Evolutionary conservation across 2,888 invertebrate species (phyloP), one percentile per base, ranked within the genome.

Genomic region (Lasiommata megera): DNA sequence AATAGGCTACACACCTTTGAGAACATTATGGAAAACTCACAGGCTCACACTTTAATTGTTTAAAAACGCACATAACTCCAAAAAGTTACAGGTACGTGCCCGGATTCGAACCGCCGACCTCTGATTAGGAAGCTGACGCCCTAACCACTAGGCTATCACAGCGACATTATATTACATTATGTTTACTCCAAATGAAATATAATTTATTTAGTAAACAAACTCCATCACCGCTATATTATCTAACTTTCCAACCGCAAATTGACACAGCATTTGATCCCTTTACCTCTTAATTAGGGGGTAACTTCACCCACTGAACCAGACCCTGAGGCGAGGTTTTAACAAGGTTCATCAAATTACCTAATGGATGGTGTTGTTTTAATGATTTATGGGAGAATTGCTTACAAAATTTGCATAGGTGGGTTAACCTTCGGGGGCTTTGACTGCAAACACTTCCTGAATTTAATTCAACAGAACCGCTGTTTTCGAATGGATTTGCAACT

Each of bases 331-430:
- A 59, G 56, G 65, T 62, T 60, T 59, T 64, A 61, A 66, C 57
- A 56, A 63, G 51, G 7, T 41, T 65, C 55, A 58, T 71, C 65
- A 63, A 66, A 69, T 72, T 73, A 70, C 67, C 46, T 68, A 69
- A 67, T 67, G 68, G 67, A 66, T 51, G 28, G 29, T 46, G 14
- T 18, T 48, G 34, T 43, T 44, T 65, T 60, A 60, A 61, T 63
- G 65, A 64, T 64, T 67, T 67, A 58, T 56, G 38, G 9, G 12
- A 6, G 40, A 18, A 43, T 54, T 43, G 46, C 48, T 34, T 50
- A 51, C 28, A 28, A 38, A 38, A 50, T 51, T 40, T 29, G 51
- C 51, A 51, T 51, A 38, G 29, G 23, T 23, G 5, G 23, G 5
- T 23, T 23, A 3, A 2, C 23, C 11, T 43, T 43, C 11, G 9